These are phyloP conservation scores for Threskiornis aethiopicus DNA, from an alignment of 2,797 vertebrate genomes.

Conservation along the genomic window DNA sequence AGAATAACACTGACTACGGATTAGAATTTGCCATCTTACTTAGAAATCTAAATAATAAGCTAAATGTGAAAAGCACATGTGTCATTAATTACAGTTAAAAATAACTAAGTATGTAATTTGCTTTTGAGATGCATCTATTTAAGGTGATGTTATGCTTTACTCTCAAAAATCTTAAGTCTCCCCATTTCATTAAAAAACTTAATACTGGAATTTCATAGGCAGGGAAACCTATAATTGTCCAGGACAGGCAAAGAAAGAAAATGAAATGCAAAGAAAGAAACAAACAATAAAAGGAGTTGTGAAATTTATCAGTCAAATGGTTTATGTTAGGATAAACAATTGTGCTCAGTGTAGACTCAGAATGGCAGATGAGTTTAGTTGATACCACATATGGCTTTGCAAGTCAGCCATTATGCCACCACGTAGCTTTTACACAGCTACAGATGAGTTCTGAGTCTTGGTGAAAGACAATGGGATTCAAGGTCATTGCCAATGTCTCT, in stretches of 20 bases:
- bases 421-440: not conserved
- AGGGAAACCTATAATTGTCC: not conserved
- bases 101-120: not conserved
- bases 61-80: not conserved
- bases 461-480: not conserved
- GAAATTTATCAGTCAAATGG: not conserved
- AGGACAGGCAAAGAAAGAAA: not conserved
- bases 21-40: not conserved
- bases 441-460: not conserved
- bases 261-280: not conserved
- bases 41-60: not conserved
- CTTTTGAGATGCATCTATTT: not conserved
- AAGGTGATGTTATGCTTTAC: not conserved
- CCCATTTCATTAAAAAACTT: not conserved
- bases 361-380: not conserved
- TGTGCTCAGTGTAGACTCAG: not conserved
- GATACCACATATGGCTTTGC: not conserved
- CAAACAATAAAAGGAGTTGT: not conserved
- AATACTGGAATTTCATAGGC: not conserved
- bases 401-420: not conserved
- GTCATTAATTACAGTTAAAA: not conserved
- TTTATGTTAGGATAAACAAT: not conserved
- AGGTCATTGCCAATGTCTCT: not conserved
- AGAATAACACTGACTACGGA: not conserved
- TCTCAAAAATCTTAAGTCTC: not conserved